Evolutionary conservation across 2,113 vertebrate genomes (phyloP).

Genomic region (Tyrannus savana): DNA sequence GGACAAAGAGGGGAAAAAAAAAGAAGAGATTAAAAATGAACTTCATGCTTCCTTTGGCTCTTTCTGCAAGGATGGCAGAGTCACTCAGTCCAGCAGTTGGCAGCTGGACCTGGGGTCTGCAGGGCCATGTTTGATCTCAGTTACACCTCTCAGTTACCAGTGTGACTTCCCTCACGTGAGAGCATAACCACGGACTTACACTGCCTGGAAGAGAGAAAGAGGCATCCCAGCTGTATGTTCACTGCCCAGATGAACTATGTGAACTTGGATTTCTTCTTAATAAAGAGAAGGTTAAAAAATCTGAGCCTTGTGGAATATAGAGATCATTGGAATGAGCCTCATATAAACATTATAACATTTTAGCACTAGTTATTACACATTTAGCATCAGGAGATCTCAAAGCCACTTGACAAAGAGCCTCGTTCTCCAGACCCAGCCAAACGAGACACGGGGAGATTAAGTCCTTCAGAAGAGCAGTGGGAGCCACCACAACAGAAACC

Average conservation of each 20-base stretch:
- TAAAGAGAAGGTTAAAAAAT: neutral
- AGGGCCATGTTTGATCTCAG: neutral
- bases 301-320: neutral
- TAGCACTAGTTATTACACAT: neutral
- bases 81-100: accelerated
- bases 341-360: neutral
- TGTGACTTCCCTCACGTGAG: neutral
- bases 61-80: neutral
- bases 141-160: neutral
- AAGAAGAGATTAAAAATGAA: no score
- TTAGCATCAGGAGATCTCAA: neutral
- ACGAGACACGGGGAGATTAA: accelerated
- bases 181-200: neutral
- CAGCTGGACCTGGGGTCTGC: neutral
- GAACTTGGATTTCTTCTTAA: neutral
- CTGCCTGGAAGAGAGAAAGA: neutral
- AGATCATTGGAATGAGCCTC: neutral
- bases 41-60: neutral
- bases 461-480: neutral
- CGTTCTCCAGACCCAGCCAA: neutral
- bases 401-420: neutral
- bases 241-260: accelerated
- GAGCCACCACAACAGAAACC: neutral
- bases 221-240: neutral
- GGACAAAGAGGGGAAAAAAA: neutral